Base-by-base conservation (phyloP, 1,140 invertebrate genomes). In the Ostrea edulis region DNA sequence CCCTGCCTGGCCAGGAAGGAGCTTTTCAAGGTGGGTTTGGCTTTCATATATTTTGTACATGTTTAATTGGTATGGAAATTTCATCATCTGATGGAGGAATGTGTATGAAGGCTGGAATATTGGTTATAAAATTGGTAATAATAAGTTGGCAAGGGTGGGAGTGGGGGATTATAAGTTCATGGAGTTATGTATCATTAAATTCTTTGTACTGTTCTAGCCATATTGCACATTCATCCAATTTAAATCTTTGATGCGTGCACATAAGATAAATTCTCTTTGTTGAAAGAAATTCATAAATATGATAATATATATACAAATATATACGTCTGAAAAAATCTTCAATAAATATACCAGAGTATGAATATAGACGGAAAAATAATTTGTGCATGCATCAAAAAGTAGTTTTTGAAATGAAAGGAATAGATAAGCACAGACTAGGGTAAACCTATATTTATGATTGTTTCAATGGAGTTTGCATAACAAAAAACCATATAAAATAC, bases 21-120 rank as follows among this genome's bases (percentile, higher is more conserved):
- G 51, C 83, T 4, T 85, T 85, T 62, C 83, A 85, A 85, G 83
- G 83, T 85, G n/a, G 82, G 82, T 53, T 83, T 83, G 20, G 17
- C n/a, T 83, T 53, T 51, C 52, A 17, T n/a, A 20, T 83, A 52
- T 14, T 52, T 53, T 12, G 8, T 77, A 12, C 29, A 14, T 77
- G 29, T 77, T 14, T 22, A 81, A n/a, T n/a, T n/a, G 22, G 17
- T 53, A 53, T 83, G 82, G 82, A 83, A 83, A 83, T 83, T 83
- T 54, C 82, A 83, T 83, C 68, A 77, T 77, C 12, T 52, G 9
- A 14, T 83, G 44, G 82, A 54, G 82, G 82, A 35, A 52, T 52
- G 51, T 83, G 68, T 9, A 29, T 83, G 20, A 20, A 81, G 14
- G 71, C 22, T 81, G 14, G 44, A 52, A 83, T 25, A 35, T 81